Percentiles rank a stretch among this genome's conserved stretches.
Evolutionary conservation across 2,797 vertebrate species (phyloP).

Genomic region (Leptatherina wallacei): DNA sequence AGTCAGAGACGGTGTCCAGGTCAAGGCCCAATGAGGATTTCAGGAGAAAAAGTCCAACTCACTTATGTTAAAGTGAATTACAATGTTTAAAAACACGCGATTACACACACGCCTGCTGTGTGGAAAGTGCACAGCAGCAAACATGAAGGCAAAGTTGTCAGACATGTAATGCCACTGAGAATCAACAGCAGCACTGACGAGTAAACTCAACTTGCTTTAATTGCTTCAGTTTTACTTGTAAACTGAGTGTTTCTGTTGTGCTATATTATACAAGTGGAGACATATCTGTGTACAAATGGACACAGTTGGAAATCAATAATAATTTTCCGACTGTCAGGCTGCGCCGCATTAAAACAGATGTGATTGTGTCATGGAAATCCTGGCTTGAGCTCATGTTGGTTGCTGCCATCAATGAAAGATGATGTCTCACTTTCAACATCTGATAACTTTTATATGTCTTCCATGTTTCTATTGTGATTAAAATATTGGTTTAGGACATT

Average conservation of each 20-base stretch:
- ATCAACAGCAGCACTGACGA: background rate
- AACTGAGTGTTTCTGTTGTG: background rate
- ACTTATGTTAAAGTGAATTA: conserved; percentile 17
- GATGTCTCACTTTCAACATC: background rate
- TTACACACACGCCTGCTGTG: conserved; percentile 14
- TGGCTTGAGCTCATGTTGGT: too few species aligned
- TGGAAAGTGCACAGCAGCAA: background rate
- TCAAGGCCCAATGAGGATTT: conserved; percentile 18
- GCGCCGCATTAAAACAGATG: too few species aligned
- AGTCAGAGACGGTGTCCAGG: conserved; percentile 2
- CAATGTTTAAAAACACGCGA: conserved; percentile 13
- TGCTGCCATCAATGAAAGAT: background rate
- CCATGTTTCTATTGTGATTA: background rate
- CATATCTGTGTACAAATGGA: too few species aligned
- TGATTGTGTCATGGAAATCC: too few species aligned
- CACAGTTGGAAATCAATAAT: too few species aligned
- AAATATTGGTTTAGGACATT: background rate
- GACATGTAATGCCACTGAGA: background rate
- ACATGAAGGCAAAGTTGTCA: background rate
- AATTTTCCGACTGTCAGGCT: too few species aligned
- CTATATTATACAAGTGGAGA: background rate
- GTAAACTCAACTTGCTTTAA: background rate
- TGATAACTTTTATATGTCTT: background rate
- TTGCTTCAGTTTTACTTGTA: background rate
- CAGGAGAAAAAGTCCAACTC: conserved; percentile 13